A percentile compares a stretch with the other conserved stretches of the same genome.
Evolutionary conservation across 2,113 vertebrate species (phyloP).

Genomic region (rat (Rattus norvegicus)): DNA sequence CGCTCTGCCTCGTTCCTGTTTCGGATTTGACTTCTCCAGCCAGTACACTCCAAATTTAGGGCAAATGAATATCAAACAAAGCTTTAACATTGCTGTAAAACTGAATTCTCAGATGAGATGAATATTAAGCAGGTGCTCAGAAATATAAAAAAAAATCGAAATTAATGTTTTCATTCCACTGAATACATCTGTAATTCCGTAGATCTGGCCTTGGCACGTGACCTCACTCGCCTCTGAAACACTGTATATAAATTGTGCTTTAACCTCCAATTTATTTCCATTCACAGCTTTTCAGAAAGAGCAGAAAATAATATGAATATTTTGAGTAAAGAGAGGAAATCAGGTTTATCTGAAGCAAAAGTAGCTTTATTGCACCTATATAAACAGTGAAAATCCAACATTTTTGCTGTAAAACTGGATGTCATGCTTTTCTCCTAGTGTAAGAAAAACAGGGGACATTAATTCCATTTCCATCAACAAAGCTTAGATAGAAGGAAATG

Average conservation of each 20-base stretch:
- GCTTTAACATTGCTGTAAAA: constrained; percentile 16
- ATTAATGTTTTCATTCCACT: constrained; percentile 52
- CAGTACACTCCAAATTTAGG: background rate
- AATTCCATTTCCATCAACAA: background rate
- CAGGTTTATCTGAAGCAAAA: background rate
- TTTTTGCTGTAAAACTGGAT: background rate
- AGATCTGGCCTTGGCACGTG: constrained; percentile 24
- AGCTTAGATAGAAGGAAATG: background rate
- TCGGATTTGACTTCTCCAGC: background rate
- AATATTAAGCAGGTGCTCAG: constrained; percentile 28
- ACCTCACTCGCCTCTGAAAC: constrained; percentile 42
- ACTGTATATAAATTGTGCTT: background rate
- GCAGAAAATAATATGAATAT: background rate
- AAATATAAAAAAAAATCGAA: constrained; percentile 53
- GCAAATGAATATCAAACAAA: constrained; percentile 16
- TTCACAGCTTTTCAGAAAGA: constrained; percentile 29
- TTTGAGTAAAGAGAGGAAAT: background rate
- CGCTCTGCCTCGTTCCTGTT: background rate
- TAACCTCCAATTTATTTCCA: constrained; percentile 9
- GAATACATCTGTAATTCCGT: constrained; percentile 5
- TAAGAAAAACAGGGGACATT: background rate
- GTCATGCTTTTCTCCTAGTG: background rate
- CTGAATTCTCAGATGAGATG: constrained; percentile 8
- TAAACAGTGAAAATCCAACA: constrained; percentile 29
- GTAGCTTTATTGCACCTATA: background rate